Conservation (phyloP, 2,113 vertebrate genomes). For the Cepphus grylle region DNA sequence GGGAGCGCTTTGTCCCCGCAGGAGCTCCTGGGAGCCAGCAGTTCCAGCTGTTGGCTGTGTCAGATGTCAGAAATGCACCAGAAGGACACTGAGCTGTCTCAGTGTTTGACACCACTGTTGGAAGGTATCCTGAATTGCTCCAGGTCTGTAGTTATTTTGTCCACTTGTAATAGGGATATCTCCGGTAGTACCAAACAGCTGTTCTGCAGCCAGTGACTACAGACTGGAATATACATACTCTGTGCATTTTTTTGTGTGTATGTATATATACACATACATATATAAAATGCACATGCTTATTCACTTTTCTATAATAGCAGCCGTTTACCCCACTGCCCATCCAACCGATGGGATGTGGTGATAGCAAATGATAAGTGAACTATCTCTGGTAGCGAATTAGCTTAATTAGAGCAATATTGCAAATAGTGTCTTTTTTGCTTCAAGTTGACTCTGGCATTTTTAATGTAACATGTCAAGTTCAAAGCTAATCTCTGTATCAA, state of each 20-base stretch:
- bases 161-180: not conserved
- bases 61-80: not conserved
- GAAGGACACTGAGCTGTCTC: not conserved
- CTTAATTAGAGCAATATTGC: not conserved
- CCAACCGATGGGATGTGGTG: not conserved
- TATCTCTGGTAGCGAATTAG: not conserved
- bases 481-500: not conserved
- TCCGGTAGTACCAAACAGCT: not conserved
- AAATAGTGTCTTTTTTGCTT: not conserved
- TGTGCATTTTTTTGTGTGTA: not conserved
- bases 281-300: not conserved
- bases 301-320: not conserved
- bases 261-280: not conserved
- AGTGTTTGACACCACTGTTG: not conserved
- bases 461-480: not conserved
- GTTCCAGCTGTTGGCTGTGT: not conserved
- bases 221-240: not conserved
- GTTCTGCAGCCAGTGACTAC: not conserved
- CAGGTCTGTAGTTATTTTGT: not conserved
- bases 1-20: not conserved
- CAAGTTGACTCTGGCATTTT: not conserved
- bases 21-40: not conserved
- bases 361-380: not conserved
- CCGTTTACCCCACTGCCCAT: not conserved
- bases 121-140: not conserved